Conservation (phyloP, 2,888 invertebrate species). For the Drosophila percnosoma region DNA sequence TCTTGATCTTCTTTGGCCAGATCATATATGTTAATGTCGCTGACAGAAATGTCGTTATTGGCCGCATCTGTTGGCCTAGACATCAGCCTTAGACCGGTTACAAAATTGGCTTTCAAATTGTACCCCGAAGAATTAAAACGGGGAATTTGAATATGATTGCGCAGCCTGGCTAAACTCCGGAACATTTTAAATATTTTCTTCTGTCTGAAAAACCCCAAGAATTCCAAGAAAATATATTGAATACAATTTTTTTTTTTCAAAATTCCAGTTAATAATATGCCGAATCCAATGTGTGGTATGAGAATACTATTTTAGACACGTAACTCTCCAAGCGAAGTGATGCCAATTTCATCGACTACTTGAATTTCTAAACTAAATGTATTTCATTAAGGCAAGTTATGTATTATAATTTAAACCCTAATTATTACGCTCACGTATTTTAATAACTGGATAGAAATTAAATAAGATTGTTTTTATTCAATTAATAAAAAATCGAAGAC, state of each 20-base stretch:
- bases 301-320: not conserved
- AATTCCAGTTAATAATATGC: conserved; percentile 29
- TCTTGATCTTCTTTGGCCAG: conserved; percentile 56
- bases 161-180: conserved; percentile 47
- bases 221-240: conserved; percentile 7
- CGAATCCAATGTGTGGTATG: conserved; percentile 31
- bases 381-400: not conserved
- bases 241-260: conserved; percentile 34
- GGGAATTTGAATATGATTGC: conserved; percentile 35
- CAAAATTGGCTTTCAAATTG: conserved; percentile 18
- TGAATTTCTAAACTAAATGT: not conserved
- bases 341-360: conserved; percentile 35
- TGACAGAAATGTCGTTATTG: conserved; percentile 22
- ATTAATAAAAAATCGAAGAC: too few relatives aligned
- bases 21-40: conserved; percentile 56
- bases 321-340: not conserved
- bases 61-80: not conserved
- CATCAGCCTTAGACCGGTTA: conserved; percentile 1
- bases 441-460: not conserved
- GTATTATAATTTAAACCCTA: not conserved
- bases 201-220: not conserved
- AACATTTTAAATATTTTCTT: conserved; percentile 47
- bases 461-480: too few relatives aligned
- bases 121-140: conserved; percentile 21
- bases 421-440: not conserved